phyloP scores from a whole-genome alignment of 2,797 vertebrate species.

The Furcifer pardalis region DNA sequence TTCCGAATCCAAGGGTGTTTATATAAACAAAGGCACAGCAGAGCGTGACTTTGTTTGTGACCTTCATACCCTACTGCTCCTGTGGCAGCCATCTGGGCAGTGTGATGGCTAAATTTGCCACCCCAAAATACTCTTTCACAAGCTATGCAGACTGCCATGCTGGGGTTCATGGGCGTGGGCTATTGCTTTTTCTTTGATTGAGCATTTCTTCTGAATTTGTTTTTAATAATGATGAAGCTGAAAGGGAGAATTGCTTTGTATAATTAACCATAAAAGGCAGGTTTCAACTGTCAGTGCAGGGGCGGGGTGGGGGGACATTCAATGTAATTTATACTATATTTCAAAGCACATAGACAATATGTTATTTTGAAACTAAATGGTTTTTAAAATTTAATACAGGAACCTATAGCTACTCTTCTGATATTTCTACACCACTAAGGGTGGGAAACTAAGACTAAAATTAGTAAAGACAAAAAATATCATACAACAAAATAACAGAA shows the following conservation, averaged over 20 bases:
- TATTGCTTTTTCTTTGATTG: neutral
- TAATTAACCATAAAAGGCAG: slow-evolving; percentile 7
- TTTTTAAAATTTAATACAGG: neutral
- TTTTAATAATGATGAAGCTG: slow-evolving; percentile 28
- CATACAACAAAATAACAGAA: neutral
- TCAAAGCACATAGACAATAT: neutral
- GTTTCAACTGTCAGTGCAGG: slow-evolving; percentile 6
- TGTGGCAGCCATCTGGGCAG: slow-evolving; percentile 57
- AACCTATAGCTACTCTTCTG: neutral
- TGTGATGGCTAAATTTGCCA: slow-evolving; percentile 63
- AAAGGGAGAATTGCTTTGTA: neutral
- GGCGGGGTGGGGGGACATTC: neutral
- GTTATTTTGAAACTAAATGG: neutral
- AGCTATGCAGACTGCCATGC: slow-evolving; percentile 26
- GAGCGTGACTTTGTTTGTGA: slow-evolving; percentile 76
- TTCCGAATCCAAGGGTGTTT: slow-evolving; percentile 64
- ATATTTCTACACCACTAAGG: neutral
- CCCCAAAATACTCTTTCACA: slow-evolving; percentile 27
- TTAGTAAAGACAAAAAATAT: neutral
- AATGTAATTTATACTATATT: neutral
- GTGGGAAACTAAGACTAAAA: neutral
- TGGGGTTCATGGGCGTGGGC: slow-evolving; percentile 20
- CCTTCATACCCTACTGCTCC: slow-evolving; percentile 74
- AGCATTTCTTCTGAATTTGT: slow-evolving; percentile 31
- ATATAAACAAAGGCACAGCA: slow-evolving; percentile 72